These are phyloP conservation scores for Apamea epomidion DNA, from an alignment of 2,888 invertebrate species.

Conservation along the genomic window DNA sequence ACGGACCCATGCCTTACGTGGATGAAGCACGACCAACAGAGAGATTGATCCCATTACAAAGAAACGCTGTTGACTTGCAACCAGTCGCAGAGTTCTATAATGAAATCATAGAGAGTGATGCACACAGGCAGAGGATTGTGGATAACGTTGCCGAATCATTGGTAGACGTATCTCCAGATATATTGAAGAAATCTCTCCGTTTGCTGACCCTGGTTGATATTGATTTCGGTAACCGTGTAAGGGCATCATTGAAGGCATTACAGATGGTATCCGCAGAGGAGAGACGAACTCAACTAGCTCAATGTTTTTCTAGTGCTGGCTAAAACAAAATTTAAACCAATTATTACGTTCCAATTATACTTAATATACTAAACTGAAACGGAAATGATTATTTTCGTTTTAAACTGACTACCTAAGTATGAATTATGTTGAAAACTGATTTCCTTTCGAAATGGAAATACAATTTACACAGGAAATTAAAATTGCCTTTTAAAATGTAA, in stretches of 20 bases:
- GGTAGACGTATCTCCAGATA: constrained; percentile 24
- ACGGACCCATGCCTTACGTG: constrained; percentile 70
- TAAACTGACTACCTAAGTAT: neutral
- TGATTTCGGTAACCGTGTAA: constrained; percentile 19
- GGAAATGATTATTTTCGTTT: neutral
- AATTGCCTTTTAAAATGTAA: neutral
- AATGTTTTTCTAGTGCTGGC: constrained; percentile 31
- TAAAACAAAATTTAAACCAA: constrained; percentile 1
- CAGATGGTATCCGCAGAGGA: constrained; percentile 20
- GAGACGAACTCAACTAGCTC: constrained; percentile 27
- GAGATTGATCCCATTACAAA: constrained; percentile 61
- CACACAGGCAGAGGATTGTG: constrained; percentile 52
- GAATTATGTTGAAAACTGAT: constrained; percentile 2
- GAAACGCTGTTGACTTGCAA: constrained; percentile 66
- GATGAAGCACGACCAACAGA: constrained; percentile 62
- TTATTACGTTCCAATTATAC: neutral
- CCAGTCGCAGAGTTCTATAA: constrained; percentile 94
- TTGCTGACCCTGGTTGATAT: constrained; percentile 30
- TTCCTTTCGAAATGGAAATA: neutral
- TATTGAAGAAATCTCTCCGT: constrained; percentile 24
- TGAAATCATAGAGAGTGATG: constrained; percentile 90
- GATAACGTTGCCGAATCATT: constrained; percentile 34
- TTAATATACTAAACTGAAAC: neutral
- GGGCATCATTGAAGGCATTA: constrained; percentile 12
- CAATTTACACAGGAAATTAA: neutral